Evolutionary conservation across 2,888 invertebrate species (phyloP), one percentile per base, ranked within the genome.

Genomic region (Caradrina clavipalpis): DNA sequence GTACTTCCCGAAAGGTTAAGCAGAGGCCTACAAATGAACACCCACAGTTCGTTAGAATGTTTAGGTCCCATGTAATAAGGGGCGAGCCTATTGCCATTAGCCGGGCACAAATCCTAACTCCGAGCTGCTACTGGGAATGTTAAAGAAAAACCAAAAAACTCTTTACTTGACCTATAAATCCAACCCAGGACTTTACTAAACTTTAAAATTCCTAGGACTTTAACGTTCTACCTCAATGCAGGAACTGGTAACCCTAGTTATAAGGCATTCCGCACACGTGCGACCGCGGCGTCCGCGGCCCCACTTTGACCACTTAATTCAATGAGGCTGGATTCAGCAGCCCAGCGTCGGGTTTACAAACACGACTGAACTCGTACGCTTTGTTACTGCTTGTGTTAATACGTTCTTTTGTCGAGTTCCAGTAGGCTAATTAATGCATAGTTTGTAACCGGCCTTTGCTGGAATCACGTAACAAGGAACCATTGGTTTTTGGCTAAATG

Each of bases 241-340:
- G 15, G 13, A 62, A 53, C 8, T 73, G 78, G 82, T 76, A 54
- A 75, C 70, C 74, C 78, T 76, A 76, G 70, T 77, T 54, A 73
- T 86, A 85, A 87, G 81, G 88, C 82, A 91, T 92, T 90, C 92
- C 61, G 71, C 78, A 85, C 90, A 91, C 91, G 91, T 88, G 83
- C 87, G 80, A 82, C 84, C 82, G 82, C 74, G 78, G 83, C 86
- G 81, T 82, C 84, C 83, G 86, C 86, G 87, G 88, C 86, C 82
- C 85, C 87, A 88, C 89, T 87, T 87, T 88, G 87, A 89, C 89
- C 91, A 88, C 90, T 91, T 91, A 91, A 92, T 92, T 91, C 90
- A 91, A 90, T 92, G 88, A 88, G 86, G 74, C 77, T 82, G 86
- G 88, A 88, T 88, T 88, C 87, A 85, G 82, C 77, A 80, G 83